Percentiles rank a stretch among this genome's conserved stretches.
phyloP scores from a whole-genome alignment of 2,797 vertebrate species.

The Squalus acanthias region DNA sequence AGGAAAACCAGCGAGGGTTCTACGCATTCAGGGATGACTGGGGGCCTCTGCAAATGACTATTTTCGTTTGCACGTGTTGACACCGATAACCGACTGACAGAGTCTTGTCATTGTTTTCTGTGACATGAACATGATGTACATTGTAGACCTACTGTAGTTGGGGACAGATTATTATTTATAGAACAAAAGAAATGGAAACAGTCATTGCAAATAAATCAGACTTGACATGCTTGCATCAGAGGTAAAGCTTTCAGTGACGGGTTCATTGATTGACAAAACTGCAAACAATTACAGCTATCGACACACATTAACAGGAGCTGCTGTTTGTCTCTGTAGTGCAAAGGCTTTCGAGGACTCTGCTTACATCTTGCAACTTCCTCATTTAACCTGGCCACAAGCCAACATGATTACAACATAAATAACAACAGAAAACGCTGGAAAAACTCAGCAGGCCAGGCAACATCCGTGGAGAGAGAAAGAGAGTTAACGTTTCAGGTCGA shows the following conservation, averaged over 20 bases:
- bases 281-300: background rate
- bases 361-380: background rate
- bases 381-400: background rate
- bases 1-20: too few relatives aligned
- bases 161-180: background rate
- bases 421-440: too few relatives aligned
- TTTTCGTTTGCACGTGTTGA: background rate
- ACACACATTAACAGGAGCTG: background rate
- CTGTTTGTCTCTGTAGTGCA: background rate
- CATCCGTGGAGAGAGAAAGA: too few relatives aligned
- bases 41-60: too few relatives aligned
- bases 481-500: too few relatives aligned
- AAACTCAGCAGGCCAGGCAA: too few relatives aligned
- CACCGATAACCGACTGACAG: background rate
- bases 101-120: background rate
- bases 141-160: background rate
- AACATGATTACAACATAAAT: background rate
- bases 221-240: background rate
- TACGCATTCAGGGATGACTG: too few relatives aligned
- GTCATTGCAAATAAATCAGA: background rate
- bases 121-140: background rate
- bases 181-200: background rate
- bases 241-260: background rate
- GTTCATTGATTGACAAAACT: background rate
- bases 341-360: background rate